A percentile compares a stretch with the other conserved stretches of the same genome.
Evolutionary conservation across 2,888 invertebrate genomes (phyloP).

Genomic region (Bursaphelenchus okinawaensis): DNA sequence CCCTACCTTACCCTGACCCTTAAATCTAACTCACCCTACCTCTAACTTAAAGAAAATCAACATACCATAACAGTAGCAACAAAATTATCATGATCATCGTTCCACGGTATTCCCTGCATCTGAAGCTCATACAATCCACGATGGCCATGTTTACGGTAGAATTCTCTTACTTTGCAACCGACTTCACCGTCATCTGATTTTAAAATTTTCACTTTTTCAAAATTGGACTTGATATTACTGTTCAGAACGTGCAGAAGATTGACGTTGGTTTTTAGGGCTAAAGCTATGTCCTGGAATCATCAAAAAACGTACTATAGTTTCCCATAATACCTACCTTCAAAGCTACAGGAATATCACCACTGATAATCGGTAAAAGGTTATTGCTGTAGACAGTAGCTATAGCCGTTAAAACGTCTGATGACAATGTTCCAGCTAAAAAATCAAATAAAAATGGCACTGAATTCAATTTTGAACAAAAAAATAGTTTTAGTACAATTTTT

Average conservation of each 20-base stretch:
- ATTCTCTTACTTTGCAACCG: constrained; percentile 41
- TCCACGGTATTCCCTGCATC: constrained; percentile 68
- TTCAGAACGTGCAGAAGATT: constrained; percentile 31
- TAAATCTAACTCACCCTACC: no score
- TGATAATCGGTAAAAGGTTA: constrained; percentile 67
- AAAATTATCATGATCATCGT: constrained; percentile 65
- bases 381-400: constrained; percentile 69
- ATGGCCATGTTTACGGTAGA: constrained; percentile 58
- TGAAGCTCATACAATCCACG: constrained; percentile 65
- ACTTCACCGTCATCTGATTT: constrained; percentile 16
- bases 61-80: constrained; percentile 66
- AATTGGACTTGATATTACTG: constrained; percentile 31
- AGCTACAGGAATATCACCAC: constrained; percentile 70
- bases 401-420: constrained; percentile 68
- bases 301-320: no score
- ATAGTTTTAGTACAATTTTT: no score
- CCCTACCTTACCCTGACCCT: no score
- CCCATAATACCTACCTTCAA: constrained; percentile 60
- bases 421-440: constrained; percentile 63
- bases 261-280: constrained; percentile 28
- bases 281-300: constrained; percentile 35
- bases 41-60: not conserved
- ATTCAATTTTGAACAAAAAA: no score
- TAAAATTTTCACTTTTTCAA: constrained; percentile 47
- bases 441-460: no score